A percentile compares a stretch with the other conserved stretches of the same genome.
phyloP scores from a whole-genome alignment of 1,140 invertebrate species.

The Hylaeus anthracinus region DNA sequence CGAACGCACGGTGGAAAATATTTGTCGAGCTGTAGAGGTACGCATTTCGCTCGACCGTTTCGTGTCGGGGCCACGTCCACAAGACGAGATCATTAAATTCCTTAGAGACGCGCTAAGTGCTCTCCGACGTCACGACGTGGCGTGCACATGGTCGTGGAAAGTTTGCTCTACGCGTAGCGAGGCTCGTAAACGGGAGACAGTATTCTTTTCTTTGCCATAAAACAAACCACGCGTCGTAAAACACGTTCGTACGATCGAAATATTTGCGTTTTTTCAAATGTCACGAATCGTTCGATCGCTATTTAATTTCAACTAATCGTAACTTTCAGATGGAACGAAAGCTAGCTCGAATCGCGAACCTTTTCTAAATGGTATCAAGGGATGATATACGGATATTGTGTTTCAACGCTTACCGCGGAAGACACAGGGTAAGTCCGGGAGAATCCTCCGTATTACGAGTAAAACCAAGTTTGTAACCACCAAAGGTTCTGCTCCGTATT shows the following conservation, averaged over 20 bases:
- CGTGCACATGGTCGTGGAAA: too few species aligned
- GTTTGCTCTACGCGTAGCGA: neutral
- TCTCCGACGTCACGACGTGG: neutral
- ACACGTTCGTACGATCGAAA: neutral
- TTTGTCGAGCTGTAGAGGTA: neutral
- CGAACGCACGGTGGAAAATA: neutral
- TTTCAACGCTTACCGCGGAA: neutral
- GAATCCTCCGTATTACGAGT: neutral
- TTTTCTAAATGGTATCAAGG: neutral
- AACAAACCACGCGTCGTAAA: too few species aligned
- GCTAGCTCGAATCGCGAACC: neutral
- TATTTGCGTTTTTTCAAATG: too few species aligned
- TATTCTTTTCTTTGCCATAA: neutral
- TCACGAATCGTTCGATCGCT: too few species aligned
- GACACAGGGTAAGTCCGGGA: neutral
- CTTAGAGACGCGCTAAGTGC: slow-evolving; percentile 1
- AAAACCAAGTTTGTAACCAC: neutral
- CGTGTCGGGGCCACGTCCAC: neutral
- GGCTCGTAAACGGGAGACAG: too few species aligned
- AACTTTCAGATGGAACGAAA: too few species aligned
- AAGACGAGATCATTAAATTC: slow-evolving; percentile 8
- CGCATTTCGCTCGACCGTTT: neutral
- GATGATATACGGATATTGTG: neutral
- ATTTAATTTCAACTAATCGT: too few species aligned
- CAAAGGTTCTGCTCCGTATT: neutral